These are phyloP conservation scores for Numida meleagris DNA, from an alignment of 2,113 vertebrate species.

Conservation along the genomic window DNA sequence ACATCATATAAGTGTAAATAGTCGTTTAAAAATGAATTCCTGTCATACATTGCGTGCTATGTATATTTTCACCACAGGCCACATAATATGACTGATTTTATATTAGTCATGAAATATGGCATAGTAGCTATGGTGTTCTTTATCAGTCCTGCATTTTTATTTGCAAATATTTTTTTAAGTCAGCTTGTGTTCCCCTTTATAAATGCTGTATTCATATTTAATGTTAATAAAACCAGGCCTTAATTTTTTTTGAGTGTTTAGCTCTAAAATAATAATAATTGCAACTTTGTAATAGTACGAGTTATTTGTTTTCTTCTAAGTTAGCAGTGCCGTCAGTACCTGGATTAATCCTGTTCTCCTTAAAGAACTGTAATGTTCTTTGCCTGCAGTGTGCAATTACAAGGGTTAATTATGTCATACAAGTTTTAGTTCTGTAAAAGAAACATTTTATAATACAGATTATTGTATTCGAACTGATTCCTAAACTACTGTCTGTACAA, in stretches of 20 bases:
- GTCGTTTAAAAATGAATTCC: constrained; percentile 6
- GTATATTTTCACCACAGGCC: not conserved
- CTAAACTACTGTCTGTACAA: constrained; percentile 53
- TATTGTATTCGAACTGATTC: constrained; percentile 46
- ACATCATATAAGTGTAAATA: not conserved
- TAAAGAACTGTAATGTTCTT: constrained; percentile 24
- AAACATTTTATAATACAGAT: constrained; percentile 7
- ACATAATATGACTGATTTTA: not conserved
- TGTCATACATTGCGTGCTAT: not conserved
- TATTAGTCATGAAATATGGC: not conserved
- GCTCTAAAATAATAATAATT: not conserved
- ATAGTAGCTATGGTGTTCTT: not conserved
- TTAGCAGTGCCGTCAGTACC: not conserved
- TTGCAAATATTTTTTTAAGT: not conserved
- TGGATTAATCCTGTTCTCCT: not conserved
- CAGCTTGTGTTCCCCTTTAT: not conserved
- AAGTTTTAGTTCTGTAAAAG: constrained; percentile 30
- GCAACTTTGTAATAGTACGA: not conserved
- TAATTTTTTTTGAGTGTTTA: constrained; percentile 16
- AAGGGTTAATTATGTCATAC: constrained; percentile 55
- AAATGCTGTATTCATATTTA: not conserved
- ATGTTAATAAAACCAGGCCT: constrained; percentile 18
- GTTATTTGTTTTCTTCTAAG: not conserved
- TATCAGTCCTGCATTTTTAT: not conserved
- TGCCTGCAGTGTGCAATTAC: constrained; percentile 6